Base-by-base conservation (phyloP, 2,113 vertebrate species). In the Ceratotherium simum region DNA sequence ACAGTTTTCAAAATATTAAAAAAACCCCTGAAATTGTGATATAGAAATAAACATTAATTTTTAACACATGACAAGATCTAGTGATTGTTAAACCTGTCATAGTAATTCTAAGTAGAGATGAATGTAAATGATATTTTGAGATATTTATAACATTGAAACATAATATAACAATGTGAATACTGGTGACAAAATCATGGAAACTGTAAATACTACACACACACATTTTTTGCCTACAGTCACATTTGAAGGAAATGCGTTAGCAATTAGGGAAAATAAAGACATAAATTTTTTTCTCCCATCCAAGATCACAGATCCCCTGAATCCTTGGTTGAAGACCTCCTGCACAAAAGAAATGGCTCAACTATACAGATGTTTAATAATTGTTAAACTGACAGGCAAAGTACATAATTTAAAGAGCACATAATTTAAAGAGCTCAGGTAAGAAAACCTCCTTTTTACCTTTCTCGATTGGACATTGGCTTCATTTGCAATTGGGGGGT, bases 401-500 rank as follows among this genome's bases (percentile, higher is more conserved):
- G 72, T 56, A 75, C 1, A 46, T 20, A 80, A 80, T 80, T 67
- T 67, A 36, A 80, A 90, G 9, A 42, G 69, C 0, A 75, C 1
- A 46, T 20, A 80, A 80, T 80, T 67, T 67, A 36, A 80, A 90
- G 9, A 42, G 69, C 0, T 62, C 42, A 64, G 23, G 8, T 54
- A 82, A 95, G 51, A 78, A 91, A 79, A 60, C 65, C 20, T 70
- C 14, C 36, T n/a, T 89, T 97, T 97, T 90, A 99, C 99, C 99
- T 99, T 87, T 99, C 99, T 98, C 99, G 99, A 98, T 99, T 99
- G 70, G 99, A 99, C 99, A 99, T 99, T 65, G 99, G 99, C 98
- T 99, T 99, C 99, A 99, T 99, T 96, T 99, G 99, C 46, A 99
- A 98, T n/a, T 99, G 99, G 75, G 99, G 98, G 13, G 99, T 98